Percentiles rank a stretch among this genome's conserved stretches.
These are phyloP conservation scores for Resseliella maxima DNA, from an alignment of 2,888 invertebrate genomes.

Conservation along the genomic window DNA sequence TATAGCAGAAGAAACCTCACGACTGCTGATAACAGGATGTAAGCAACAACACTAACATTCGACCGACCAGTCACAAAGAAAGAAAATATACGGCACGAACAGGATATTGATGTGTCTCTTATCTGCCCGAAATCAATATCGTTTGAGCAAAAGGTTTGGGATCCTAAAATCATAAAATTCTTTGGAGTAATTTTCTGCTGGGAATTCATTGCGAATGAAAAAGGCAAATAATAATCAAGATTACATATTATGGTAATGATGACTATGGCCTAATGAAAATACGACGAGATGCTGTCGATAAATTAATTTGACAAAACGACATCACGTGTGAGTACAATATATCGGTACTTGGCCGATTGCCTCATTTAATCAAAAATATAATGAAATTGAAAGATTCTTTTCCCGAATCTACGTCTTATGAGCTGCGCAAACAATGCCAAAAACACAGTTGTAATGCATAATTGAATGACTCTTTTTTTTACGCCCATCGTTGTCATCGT, in stretches of 20 bases:
- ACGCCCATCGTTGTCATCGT: background rate
- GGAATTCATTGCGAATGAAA: no score
- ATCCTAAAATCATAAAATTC: no score
- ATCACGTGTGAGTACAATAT: no score
- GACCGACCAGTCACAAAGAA: background rate
- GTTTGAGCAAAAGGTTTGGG: background rate
- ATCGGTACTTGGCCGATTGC: background rate
- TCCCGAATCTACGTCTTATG: background rate
- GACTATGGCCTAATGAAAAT: background rate
- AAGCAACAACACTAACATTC: background rate
- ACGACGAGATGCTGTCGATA: background rate
- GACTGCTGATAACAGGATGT: no score
- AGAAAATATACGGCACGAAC: background rate
- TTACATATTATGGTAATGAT: background rate
- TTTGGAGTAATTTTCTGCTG: no score
- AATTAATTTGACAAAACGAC: background rate
- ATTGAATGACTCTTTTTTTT: background rate
- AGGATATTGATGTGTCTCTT: background rate
- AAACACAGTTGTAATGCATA: background rate
- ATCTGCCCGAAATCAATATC: background rate
- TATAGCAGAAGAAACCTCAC: no score
- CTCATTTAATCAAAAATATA: background rate
- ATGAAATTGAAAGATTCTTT: background rate
- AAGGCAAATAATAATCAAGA: background rate
- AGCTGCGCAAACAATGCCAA: background rate